A percentile compares a stretch with the other conserved stretches of the same genome.
Evolutionary conservation across 2,113 vertebrate species (phyloP).

Genomic region (Oreochromis niloticus): DNA sequence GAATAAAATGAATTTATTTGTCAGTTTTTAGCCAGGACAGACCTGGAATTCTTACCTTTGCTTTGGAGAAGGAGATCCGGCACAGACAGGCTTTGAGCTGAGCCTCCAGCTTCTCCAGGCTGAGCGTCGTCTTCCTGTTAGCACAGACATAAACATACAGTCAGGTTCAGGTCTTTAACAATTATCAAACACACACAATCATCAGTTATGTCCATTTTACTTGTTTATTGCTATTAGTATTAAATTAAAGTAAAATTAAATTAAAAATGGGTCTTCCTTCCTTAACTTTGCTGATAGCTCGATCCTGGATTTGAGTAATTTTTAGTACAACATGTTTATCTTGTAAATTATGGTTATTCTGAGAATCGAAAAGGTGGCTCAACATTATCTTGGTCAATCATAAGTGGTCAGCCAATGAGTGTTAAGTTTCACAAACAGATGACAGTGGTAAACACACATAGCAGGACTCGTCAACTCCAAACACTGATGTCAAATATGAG

Average conservation of each 20-base stretch:
- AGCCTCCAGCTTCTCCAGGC: constrained; percentile 91
- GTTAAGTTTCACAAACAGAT: background rate
- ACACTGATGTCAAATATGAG: background rate
- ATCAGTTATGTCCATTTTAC: background rate
- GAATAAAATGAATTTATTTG: background rate
- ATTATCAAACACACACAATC: background rate
- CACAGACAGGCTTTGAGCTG: constrained; percentile 96
- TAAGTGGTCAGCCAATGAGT: too few species aligned
- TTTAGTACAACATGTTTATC: background rate
- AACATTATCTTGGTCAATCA: background rate
- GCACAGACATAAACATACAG: background rate
- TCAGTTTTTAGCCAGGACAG: background rate
- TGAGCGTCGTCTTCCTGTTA: constrained; percentile 83
- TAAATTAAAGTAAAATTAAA: too few species aligned
- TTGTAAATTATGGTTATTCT: background rate
- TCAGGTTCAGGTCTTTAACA: background rate
- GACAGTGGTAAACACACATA: background rate
- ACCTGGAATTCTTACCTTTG: constrained; percentile 80
- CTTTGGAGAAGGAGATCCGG: constrained; percentile 91
- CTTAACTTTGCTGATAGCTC: too few species aligned
- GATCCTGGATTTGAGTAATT: background rate
- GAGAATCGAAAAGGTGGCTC: background rate
- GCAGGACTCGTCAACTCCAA: background rate
- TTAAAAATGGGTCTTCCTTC: background rate
- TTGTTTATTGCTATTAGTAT: background rate